Evolutionary conservation across 53 echinoderm and acorn worm genomes (phyloP).

Genomic region (Antedon mediterranea): DNA sequence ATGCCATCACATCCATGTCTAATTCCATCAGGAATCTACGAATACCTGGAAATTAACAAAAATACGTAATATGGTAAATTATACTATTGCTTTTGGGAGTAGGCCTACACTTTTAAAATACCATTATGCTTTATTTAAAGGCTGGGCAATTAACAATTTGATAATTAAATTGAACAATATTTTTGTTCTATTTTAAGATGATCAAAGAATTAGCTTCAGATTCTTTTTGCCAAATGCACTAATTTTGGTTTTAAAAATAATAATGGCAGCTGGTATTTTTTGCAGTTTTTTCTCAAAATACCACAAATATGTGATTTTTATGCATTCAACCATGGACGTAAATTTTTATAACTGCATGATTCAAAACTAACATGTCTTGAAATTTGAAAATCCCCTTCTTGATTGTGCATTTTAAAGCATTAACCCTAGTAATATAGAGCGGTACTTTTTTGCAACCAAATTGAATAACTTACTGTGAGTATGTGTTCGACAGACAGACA

Average conservation of each 20-base stretch:
- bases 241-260: too few species aligned
- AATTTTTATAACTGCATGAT: too few species aligned
- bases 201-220: too few species aligned
- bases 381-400: too few species aligned
- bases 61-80: background rate
- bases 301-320: background rate
- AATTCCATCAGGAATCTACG: conserved; percentile 65
- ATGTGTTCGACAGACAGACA: conserved; percentile 87
- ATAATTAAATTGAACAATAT: background rate
- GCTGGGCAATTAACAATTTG: background rate
- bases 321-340: too few species aligned
- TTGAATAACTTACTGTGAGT: conserved; percentile 66
- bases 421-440: too few species aligned
- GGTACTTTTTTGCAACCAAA: background rate
- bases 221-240: too few species aligned
- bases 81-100: background rate
- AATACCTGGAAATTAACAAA: conserved; percentile 45
- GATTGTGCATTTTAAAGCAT: too few species aligned
- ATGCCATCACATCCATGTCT: conserved; percentile 79
- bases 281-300: too few species aligned
- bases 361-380: too few species aligned
- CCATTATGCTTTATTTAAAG: background rate
- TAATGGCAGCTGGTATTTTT: too few species aligned
- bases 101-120: background rate
- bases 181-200: too few species aligned